phyloP scores from a whole-genome alignment of 2,888 invertebrate genomes.

The Eledona agricola region DNA sequence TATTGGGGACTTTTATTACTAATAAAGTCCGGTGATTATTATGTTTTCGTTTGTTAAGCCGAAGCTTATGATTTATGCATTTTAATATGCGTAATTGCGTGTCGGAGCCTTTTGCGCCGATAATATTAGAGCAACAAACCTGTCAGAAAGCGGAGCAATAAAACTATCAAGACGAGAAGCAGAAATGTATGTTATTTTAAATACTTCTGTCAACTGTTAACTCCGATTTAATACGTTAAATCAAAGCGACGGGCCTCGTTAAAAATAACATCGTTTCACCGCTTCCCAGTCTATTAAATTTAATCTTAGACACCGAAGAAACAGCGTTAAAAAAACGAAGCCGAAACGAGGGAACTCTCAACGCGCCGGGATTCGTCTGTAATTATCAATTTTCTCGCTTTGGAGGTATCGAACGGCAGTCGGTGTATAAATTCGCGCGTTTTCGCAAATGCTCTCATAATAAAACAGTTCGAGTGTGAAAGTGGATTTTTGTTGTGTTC shows the following conservation, averaged over 20 bases:
- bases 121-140: slow-evolving; percentile 35
- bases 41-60: slow-evolving; percentile 44
- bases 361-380: too few species aligned
- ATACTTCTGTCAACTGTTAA: slow-evolving; percentile 57
- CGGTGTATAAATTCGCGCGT: slow-evolving; percentile 51
- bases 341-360: too few species aligned
- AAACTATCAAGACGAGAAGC: slow-evolving; percentile 51
- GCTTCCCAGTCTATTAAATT: slow-evolving; percentile 49
- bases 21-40: slow-evolving; percentile 44
- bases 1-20: slow-evolving; percentile 42
- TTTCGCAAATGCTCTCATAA: slow-evolving; percentile 59
- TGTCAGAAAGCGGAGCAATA: slow-evolving; percentile 39
- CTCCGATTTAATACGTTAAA: slow-evolving; percentile 57
- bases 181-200: slow-evolving; percentile 60
- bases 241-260: slow-evolving; percentile 52
- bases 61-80: slow-evolving; percentile 47
- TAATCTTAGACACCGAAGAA: slow-evolving; percentile 40
- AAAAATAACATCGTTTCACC: slow-evolving; percentile 54
- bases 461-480: slow-evolving; percentile 62
- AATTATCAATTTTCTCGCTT: too few species aligned
- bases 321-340: not conserved
- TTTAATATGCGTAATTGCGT: slow-evolving; percentile 47
- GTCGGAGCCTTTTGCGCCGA: slow-evolving; percentile 41
- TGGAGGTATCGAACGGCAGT: too few species aligned
- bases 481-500: slow-evolving; percentile 61